Evolutionary conservation across 2,113 vertebrate genomes (phyloP).

Genomic region (Prionailurus bengalensis): DNA sequence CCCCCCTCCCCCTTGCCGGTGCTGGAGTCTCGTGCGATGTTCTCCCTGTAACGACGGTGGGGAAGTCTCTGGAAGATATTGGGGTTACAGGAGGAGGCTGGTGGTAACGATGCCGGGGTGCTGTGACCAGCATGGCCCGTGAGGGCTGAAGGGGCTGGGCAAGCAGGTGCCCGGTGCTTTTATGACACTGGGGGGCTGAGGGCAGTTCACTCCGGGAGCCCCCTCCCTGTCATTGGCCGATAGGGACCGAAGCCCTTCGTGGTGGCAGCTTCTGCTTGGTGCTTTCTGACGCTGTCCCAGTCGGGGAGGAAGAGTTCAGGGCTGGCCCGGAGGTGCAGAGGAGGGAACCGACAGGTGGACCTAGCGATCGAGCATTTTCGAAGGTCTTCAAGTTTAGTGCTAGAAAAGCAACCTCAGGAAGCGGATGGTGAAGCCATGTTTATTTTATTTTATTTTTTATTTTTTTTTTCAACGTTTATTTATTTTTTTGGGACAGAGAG

Average conservation of each 20-base stretch:
- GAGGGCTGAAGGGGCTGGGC: neutral
- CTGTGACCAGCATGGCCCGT: rapidly evolving
- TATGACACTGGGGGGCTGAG: neutral
- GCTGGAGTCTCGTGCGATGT: neutral
- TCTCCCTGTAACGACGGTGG: too few relatives aligned
- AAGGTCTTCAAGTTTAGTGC: neutral
- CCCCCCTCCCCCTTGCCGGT: too few relatives aligned
- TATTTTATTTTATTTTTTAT: neutral
- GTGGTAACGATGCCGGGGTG: too few relatives aligned
- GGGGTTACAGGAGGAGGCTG: neutral
- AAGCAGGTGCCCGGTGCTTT: rapidly evolving
- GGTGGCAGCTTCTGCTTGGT: neutral
- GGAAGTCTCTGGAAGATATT: neutral
- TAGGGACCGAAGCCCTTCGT: neutral
- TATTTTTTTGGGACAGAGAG: too few relatives aligned
- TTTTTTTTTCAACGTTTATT: too few relatives aligned
- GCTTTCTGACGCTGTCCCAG: neutral
- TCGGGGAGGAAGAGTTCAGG: neutral
- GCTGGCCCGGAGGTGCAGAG: neutral
- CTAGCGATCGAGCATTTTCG: rapidly evolving
- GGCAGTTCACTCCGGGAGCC: neutral
- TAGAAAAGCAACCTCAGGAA: neutral
- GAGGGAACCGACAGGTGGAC: neutral
- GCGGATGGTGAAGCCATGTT: neutral
- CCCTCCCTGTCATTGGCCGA: too few relatives aligned